Conservation (phyloP, 92 coral and sea anemone genomes). For the Galaxea fascicularis region DNA sequence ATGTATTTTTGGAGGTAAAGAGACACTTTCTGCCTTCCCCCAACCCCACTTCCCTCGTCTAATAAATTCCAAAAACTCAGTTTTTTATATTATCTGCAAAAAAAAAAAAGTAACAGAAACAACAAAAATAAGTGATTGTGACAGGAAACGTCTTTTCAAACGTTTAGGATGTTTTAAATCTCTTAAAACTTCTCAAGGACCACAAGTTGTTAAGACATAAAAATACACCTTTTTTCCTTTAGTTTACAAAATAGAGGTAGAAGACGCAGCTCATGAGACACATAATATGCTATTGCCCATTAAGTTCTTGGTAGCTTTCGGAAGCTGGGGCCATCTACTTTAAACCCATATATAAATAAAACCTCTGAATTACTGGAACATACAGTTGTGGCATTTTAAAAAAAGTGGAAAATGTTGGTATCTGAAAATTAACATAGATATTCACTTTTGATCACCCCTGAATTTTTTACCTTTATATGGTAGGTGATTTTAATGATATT, state of each 20-base stretch:
- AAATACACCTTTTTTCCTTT: constrained; percentile 34
- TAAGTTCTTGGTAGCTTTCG: constrained; percentile 7
- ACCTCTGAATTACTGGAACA: constrained; percentile 43
- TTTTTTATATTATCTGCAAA: constrained; percentile 24
- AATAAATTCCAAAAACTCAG: constrained; percentile 25
- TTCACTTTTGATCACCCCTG: too few species aligned
- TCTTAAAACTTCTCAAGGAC: constrained; percentile 15
- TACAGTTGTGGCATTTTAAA: constrained; percentile 26
- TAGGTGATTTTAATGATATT: too few species aligned
- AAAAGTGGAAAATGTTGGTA: too few species aligned
- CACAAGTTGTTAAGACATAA: constrained; percentile 27
- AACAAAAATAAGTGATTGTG: constrained; percentile 31
- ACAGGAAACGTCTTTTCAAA: constrained; percentile 37
- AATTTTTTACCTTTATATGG: too few species aligned
- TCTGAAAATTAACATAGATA: too few species aligned
- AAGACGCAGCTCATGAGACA: constrained; percentile 31
- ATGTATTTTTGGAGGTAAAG: constrained; percentile 42
- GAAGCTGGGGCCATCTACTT: too few species aligned
- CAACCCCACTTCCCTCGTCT: constrained; percentile 5
- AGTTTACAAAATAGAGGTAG: too few species aligned
- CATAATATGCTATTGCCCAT: constrained; percentile 26
- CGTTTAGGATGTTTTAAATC: constrained; percentile 35
- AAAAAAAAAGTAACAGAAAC: constrained; percentile 34
- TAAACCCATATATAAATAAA: constrained; percentile 21
- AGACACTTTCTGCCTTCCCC: constrained; percentile 33